Evolutionary conservation across 2,888 invertebrate species (phyloP).

Genomic region (Eudemis profundana): DNA sequence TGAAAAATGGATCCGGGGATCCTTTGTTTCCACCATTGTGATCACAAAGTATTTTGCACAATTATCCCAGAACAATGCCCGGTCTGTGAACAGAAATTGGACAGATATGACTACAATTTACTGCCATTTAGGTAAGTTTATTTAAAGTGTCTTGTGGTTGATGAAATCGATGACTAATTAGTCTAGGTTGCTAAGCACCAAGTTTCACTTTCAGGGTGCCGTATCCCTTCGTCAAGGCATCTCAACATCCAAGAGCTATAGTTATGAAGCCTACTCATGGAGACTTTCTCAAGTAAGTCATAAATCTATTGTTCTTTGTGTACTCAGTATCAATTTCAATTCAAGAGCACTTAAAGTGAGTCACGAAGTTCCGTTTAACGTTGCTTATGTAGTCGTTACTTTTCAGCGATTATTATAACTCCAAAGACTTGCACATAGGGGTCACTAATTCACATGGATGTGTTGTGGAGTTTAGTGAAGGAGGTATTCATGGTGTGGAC

Average conservation of each 20-base stretch:
- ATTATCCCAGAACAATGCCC: slow-evolving; percentile 91
- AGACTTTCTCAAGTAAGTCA: slow-evolving; percentile 92
- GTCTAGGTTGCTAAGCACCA: slow-evolving; percentile 64
- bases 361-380: slow-evolving; percentile 49
- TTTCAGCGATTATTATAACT: slow-evolving; percentile 92
- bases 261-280: slow-evolving; percentile 95
- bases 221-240: slow-evolving; percentile 94
- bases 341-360: slow-evolving; percentile 47
- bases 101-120: slow-evolving; percentile 87
- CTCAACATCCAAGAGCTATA: slow-evolving; percentile 91
- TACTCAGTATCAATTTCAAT: slow-evolving; percentile 32
- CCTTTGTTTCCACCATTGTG: slow-evolving; percentile 96
- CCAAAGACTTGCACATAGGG: slow-evolving; percentile 95
- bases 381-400: slow-evolving; percentile 44
- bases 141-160: slow-evolving; percentile 4
- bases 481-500: slow-evolving; percentile 87
- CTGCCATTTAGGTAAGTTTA: slow-evolving; percentile 89
- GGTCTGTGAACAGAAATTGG: slow-evolving; percentile 87
- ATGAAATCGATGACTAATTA: slow-evolving; percentile 40
- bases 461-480: slow-evolving; percentile 93
- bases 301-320: slow-evolving; percentile 39
- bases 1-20: slow-evolving; percentile 90
- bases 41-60: slow-evolving; percentile 92
- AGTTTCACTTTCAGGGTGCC: slow-evolving; percentile 87
- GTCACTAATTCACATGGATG: slow-evolving; percentile 92